Evolutionary conservation across 1,140 invertebrate species (phyloP), one percentile per base, ranked within the genome.

Genomic region (Drosophila novamexicana): DNA sequence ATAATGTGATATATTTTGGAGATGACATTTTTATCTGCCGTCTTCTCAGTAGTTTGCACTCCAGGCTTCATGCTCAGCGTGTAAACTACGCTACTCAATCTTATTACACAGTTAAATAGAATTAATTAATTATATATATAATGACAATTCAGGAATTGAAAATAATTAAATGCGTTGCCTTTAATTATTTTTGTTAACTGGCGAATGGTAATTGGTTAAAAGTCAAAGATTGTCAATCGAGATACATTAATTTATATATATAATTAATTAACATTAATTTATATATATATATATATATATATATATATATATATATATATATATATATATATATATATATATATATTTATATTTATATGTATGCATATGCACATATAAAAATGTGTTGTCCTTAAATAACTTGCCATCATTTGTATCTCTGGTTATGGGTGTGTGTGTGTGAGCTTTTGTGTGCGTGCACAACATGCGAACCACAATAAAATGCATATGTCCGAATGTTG

Each of bases 401-500:
- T 62, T 49, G 29, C 58, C 44, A 34, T 18, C 58, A 37, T 49
- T 62, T 62, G 32, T 62, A 12, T 39, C 9, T 22, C 42, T 37
- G 42, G 10, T 12, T 59, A n/a, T 18, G 12, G 14, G 22, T 42
- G 37, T 58, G 18, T 59, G 16, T 59, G n/a, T 4, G 10, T 52
- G 36, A 34, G 37, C 49, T 3, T 36, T 50, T 37, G 22, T 63
- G 54, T 52, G 49, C 32, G 44, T 40, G 70, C 56, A 45, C 22
- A 47, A 63, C 68, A 80, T 62, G 53, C 57, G 32, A 65, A 57
- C 54, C 53, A 61, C 73, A 75, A 50, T 65, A 39, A 49, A 68
- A 66, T 66, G 53, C 53, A 69, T 57, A 68, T 75, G 64, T 68
- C 34, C 53, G 68, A 71, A 78, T 67, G 53, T 77, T 64, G 63